Conservation (phyloP, 2,113 vertebrate genomes). For the Mus pahari region DNA sequence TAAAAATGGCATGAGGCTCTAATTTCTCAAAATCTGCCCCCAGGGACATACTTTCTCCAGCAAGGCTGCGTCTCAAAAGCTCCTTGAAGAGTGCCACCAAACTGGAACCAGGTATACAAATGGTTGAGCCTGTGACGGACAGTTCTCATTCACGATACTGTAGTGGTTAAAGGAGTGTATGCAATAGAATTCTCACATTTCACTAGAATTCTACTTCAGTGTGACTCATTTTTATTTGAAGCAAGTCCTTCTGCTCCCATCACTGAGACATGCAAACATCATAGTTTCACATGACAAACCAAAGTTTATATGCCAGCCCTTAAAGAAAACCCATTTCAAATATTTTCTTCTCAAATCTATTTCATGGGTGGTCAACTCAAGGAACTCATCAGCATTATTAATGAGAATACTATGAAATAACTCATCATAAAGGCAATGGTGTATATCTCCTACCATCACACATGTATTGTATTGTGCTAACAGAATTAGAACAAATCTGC, state of each 20-base stretch:
- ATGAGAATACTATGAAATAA: background rate
- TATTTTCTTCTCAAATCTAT: constrained; percentile 32
- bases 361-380: background rate
- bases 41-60: background rate
- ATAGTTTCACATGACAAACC: background rate
- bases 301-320: background rate
- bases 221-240: background rate
- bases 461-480: background rate
- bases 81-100: background rate
- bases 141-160: background rate
- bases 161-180: background rate
- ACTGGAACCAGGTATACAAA: background rate
- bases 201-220: background rate
- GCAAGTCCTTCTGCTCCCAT: background rate
- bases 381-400: background rate
- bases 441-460: background rate
- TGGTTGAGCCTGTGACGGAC: too few species aligned
- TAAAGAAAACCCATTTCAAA: background rate
- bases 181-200: background rate
- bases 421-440: background rate
- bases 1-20: too few species aligned
- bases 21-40: background rate
- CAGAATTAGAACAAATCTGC: background rate
- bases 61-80: background rate
- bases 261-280: background rate